Evolutionary conservation across 2,888 invertebrate species (phyloP).

Genomic region (Panopea generosa): DNA sequence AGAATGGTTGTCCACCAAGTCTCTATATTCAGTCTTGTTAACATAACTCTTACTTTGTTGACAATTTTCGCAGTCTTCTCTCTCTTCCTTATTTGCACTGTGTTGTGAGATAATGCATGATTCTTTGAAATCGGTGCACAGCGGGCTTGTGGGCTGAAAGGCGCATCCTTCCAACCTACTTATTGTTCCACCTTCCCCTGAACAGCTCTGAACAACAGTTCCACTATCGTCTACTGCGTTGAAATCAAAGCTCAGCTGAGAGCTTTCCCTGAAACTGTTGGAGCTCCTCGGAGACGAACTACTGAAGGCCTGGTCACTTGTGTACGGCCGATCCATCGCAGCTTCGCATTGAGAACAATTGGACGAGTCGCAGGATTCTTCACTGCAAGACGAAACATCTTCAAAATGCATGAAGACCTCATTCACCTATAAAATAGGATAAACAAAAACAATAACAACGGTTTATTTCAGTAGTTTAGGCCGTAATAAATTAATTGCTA

Average conservation of each 20-base stretch:
- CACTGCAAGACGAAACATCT: slow-evolving; percentile 45
- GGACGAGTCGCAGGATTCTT: slow-evolving; percentile 58
- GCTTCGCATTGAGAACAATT: slow-evolving; percentile 60
- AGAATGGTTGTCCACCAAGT: no score
- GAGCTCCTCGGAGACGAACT: not conserved
- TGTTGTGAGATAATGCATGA: slow-evolving; percentile 16
- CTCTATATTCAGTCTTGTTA: no score
- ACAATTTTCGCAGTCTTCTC: not conserved
- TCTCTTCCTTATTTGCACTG: slow-evolving; percentile 1
- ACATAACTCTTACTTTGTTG: no score
- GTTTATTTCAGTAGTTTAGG: no score
- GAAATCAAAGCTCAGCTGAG: slow-evolving; percentile 3
- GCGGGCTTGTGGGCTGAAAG: no score
- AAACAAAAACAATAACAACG: slow-evolving; percentile 17
- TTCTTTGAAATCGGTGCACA: slow-evolving; percentile 7
- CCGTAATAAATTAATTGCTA: no score
- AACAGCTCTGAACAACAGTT: slow-evolving; percentile 12
- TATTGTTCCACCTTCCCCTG: not conserved
- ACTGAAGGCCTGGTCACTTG: not conserved
- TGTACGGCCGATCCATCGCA: slow-evolving; percentile 43
- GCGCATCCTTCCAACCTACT: no score
- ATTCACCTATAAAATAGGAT: slow-evolving; percentile 51
- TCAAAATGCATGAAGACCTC: slow-evolving; percentile 45
- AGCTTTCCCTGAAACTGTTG: not conserved
- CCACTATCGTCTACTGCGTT: slow-evolving; percentile 19